These are phyloP conservation scores for Catharus bicknelli DNA, from an alignment of 2,113 vertebrate species.

Conservation along the genomic window DNA sequence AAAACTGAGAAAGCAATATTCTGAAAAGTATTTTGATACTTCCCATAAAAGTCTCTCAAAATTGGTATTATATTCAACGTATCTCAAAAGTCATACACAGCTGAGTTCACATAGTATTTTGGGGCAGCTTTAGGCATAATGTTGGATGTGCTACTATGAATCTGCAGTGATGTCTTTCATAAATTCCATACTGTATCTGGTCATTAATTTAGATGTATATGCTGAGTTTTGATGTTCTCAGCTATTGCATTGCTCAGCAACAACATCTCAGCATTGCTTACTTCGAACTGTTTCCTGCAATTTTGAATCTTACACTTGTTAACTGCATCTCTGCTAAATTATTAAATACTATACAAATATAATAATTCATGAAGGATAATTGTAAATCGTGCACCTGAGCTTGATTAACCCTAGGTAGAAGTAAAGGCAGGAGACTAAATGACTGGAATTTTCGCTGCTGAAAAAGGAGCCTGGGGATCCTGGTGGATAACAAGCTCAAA, in stretches of 20 bases:
- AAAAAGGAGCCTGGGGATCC: background rate
- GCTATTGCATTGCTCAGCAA: background rate
- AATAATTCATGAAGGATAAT: background rate
- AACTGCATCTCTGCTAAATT: background rate
- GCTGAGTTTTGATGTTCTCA: background rate
- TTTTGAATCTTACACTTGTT: background rate
- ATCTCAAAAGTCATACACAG: background rate
- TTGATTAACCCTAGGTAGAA: background rate
- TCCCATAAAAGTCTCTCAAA: background rate
- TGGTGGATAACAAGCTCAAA: background rate
- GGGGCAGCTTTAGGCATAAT: background rate
- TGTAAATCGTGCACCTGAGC: background rate
- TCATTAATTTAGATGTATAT: background rate
- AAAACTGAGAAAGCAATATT: background rate
- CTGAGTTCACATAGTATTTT: background rate
- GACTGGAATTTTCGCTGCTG: background rate
- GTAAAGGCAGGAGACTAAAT: background rate
- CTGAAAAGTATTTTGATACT: background rate
- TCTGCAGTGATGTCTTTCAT: background rate
- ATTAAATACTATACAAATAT: background rate
- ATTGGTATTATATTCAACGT: background rate
- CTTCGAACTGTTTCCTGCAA: background rate
- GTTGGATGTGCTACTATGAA: background rate
- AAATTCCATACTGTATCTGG: background rate
- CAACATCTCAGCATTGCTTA: too few species aligned